Base-by-base conservation (phyloP, 2,888 invertebrate genomes). In the Leuctra nigra region DNA sequence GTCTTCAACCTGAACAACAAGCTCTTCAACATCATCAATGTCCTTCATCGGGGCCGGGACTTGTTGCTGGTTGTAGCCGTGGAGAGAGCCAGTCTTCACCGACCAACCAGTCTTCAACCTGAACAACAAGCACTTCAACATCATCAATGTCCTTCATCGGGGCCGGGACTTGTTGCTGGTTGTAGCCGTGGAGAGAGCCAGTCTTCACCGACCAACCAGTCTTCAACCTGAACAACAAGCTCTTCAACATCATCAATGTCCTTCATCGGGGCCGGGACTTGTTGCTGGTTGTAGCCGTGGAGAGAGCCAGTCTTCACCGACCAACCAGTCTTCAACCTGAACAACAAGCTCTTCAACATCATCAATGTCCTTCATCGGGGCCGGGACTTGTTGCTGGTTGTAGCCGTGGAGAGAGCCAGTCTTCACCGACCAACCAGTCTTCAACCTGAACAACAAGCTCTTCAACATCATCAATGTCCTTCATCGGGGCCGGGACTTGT, bases 91-190 rank as follows among this genome's bases (percentile, higher is more conserved):
- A 63, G 83, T 83, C 70, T 84, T 84, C 29, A 84, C 82, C 56
- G 87, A 89, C 90, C 89, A 90, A 56, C 90, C 89, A n/a, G 87
- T 81, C 64, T 80, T 79, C 61, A 90, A 74, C 72, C 90, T 90
- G 70, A 20, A 72, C 7, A 11, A 11, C 29, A 29, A 6, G 11
- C 6, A 29, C 29, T 11, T 7, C 29, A 29, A 29, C 29, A 11
- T 11, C 29, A 29, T n/a, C 79, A 4, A 71, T 70, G 38, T 75
- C 71, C 54, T 69, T 71, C 48, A 78, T 66, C 20, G 69, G 66
- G 13, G 52, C 55, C 9, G 55, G 22, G 44, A 16, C 25, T 14
- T 47, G 46, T 7, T 53, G 25, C 7, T 38, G 55, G n/a, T 47
- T 53, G 25, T 38, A 58, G 0, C 52, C 39, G 44, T n/a, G n/a